These are phyloP conservation scores for Caerostris darwini DNA, from an alignment of 1,140 invertebrate species.

Conservation along the genomic window DNA sequence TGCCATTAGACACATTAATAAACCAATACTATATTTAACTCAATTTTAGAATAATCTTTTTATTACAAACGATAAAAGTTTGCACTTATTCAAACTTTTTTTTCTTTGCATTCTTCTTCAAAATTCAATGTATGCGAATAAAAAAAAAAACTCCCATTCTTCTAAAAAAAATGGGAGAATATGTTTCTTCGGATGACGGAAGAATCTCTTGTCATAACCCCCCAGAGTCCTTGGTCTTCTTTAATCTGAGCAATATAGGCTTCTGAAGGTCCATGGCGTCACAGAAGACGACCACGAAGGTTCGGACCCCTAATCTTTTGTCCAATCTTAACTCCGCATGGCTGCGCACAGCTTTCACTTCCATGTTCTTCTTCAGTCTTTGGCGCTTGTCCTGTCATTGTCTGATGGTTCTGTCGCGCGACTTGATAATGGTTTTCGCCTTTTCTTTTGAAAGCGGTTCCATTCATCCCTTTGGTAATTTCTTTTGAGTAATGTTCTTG, in stretches of 20 bases:
- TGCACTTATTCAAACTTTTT: too few relatives aligned
- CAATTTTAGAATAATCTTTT: too few relatives aligned
- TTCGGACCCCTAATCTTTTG: slow-evolving; percentile 12
- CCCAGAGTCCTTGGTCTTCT: background rate
- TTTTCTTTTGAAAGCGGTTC: background rate
- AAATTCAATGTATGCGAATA: background rate
- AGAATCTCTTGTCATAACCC: background rate
- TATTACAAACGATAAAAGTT: too few relatives aligned
- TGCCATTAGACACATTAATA: too few relatives aligned
- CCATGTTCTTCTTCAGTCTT: background rate
- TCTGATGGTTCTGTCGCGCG: background rate
- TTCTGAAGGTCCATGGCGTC: background rate
- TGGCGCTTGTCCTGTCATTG: slow-evolving; percentile 18
- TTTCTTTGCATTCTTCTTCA: too few relatives aligned
- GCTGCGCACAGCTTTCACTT: background rate
- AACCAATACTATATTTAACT: too few relatives aligned
- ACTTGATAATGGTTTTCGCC: background rate
- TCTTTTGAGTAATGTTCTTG: slow-evolving; percentile 24
- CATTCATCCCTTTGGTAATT: background rate
- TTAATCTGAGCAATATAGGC: slow-evolving; percentile 14
- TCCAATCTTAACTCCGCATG: background rate
- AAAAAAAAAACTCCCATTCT: background rate
- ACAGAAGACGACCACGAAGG: slow-evolving; percentile 19
- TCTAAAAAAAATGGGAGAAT: background rate
- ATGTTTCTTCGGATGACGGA: too few relatives aligned